These are phyloP conservation scores for Saccopteryx bilineata DNA, from an alignment of 2,113 vertebrate species.

Conservation along the genomic window DNA sequence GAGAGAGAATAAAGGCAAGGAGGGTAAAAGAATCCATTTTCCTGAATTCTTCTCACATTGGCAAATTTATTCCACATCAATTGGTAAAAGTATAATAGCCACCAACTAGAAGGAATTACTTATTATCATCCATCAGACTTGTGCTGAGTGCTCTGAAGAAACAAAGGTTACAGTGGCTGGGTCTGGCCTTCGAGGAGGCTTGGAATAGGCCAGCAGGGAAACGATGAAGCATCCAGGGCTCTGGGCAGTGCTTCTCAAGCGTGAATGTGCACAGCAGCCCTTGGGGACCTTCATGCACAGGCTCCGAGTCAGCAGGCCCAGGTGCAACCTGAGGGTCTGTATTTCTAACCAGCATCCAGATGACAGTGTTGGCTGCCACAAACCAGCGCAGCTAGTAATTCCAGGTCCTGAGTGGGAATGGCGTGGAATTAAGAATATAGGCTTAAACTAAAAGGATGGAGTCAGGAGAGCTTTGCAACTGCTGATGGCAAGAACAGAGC, in stretches of 20 bases:
- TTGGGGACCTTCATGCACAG: not conserved
- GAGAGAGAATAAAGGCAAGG: not conserved
- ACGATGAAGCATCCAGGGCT: not conserved
- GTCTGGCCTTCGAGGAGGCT: not conserved
- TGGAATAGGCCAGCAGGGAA: not conserved
- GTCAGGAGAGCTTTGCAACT: no score
- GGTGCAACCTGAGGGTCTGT: not conserved
- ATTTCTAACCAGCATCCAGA: not conserved
- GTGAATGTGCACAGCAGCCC: not conserved
- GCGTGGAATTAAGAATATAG: no score
- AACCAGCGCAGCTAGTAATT: no score
- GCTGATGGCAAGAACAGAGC: no score
- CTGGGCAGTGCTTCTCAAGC: not conserved
- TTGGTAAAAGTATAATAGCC: not conserved
- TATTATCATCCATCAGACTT: not conserved
- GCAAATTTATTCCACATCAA: not conserved
- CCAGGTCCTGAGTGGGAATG: no score
- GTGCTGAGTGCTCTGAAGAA: not conserved
- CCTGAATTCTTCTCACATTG: not conserved
- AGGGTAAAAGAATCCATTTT: not conserved
- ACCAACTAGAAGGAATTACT: not conserved
- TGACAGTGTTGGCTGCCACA: not conserved
- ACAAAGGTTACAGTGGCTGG: not conserved
- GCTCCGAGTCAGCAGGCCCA: not conserved
- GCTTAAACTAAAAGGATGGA: no score